Evolutionary conservation across 2,797 vertebrate genomes (phyloP).

Genomic region (Kryptopterus vitreolus): DNA sequence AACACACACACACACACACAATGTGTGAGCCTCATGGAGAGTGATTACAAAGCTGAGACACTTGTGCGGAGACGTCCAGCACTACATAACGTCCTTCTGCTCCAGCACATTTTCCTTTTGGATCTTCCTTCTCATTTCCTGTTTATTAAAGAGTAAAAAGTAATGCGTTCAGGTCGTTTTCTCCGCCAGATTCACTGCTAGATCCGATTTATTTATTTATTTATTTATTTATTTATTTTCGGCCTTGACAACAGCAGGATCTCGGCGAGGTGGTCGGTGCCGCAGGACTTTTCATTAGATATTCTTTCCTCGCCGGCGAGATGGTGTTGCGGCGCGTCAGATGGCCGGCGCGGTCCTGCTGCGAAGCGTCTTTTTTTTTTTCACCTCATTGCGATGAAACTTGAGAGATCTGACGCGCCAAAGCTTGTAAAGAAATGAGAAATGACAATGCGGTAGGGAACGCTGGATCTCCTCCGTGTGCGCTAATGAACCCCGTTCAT

Average conservation of each 20-base stretch:
- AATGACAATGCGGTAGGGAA: no score
- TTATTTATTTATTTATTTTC: no score
- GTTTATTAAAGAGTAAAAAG: not conserved
- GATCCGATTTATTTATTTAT: no score
- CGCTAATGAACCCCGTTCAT: no score
- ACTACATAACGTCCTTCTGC: constrained; percentile 10
- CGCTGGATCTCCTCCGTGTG: not conserved
- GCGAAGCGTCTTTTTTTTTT: not conserved
- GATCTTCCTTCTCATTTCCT: not conserved
- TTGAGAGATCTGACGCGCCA: not conserved
- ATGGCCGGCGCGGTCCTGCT: not conserved
- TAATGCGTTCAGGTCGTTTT: no score
- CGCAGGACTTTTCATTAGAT: not conserved
- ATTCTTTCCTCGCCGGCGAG: not conserved
- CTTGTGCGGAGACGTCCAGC: constrained; percentile 39
- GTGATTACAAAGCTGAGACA: constrained; percentile 59
- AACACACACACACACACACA: no score
- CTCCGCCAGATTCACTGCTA: no score
- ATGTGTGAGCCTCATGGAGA: constrained; percentile 48
- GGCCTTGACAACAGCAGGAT: not conserved
- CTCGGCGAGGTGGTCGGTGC: not conserved
- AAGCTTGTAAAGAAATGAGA: not conserved
- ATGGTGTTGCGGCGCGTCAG: not conserved
- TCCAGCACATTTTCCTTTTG: not conserved
- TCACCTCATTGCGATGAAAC: not conserved